Evolutionary conservation across 1,140 invertebrate genomes (phyloP).

Genomic region (Neodiprion pinetum): DNA sequence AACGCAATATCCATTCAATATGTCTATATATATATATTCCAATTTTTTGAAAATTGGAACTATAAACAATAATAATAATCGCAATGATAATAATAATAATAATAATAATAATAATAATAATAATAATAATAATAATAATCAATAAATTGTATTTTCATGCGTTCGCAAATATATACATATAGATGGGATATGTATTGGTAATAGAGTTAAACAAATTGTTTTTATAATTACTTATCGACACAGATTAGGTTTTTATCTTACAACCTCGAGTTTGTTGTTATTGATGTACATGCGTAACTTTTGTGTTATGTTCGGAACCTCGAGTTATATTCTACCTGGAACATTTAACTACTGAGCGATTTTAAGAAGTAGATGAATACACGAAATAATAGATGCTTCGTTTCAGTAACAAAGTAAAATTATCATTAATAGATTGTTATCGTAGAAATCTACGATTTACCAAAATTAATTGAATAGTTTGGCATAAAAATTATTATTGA

Average conservation of each 20-base stretch:
- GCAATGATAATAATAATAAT: slow-evolving; percentile 34
- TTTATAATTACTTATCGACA: slow-evolving; percentile 45
- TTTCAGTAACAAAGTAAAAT: neutral
- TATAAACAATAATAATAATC: slow-evolving; percentile 41
- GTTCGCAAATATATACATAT: slow-evolving; percentile 61
- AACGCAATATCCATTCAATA: slow-evolving; percentile 43
- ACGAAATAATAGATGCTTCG: neutral
- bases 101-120: slow-evolving; percentile 45
- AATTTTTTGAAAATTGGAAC: slow-evolving; percentile 39
- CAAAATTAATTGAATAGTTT: neutral
- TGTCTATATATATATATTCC: slow-evolving; percentile 28
- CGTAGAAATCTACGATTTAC: neutral
- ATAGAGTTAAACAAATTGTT: slow-evolving; percentile 33
- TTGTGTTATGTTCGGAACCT: neutral
- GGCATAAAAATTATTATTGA: neutral
- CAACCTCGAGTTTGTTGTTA: slow-evolving; percentile 45
- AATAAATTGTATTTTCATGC: slow-evolving; percentile 46
- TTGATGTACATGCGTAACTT: neutral
- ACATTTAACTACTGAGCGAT: no score
- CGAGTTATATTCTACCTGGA: neutral
- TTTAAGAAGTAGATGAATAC: no score
- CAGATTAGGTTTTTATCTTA: slow-evolving; percentile 44
- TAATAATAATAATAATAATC: slow-evolving; percentile 51
- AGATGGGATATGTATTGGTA: slow-evolving; percentile 57
- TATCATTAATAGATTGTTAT: neutral